These are phyloP conservation scores for Odontocerum albicorne DNA, from an alignment of 2,888 invertebrate species.

Conservation along the genomic window DNA sequence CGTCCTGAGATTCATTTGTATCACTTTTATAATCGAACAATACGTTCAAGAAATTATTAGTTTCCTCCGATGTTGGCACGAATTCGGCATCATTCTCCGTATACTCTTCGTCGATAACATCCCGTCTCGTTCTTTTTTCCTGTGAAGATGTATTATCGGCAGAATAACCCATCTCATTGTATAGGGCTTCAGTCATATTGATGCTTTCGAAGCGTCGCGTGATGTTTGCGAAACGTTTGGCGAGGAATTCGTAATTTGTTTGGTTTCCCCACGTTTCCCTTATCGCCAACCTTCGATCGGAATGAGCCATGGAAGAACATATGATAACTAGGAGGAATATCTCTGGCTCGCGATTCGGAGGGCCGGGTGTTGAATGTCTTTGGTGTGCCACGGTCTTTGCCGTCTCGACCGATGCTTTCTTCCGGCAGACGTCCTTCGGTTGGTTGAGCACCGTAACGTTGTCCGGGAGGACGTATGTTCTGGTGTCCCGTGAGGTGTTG, in stretches of 20 bases:
- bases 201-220: slow-evolving; percentile 17
- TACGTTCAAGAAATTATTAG: not conserved
- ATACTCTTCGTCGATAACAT: slow-evolving; percentile 11
- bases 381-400: not conserved
- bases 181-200: slow-evolving; percentile 27
- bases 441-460: slow-evolving; percentile 68
- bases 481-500: slow-evolving; percentile 71
- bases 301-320: slow-evolving; percentile 71
- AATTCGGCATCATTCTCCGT: slow-evolving; percentile 4
- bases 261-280: slow-evolving; percentile 71
- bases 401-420: slow-evolving; percentile 34
- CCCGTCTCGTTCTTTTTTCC: slow-evolving; percentile 20
- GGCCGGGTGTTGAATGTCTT: slow-evolving; percentile 19
- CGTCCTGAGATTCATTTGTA: not conserved
- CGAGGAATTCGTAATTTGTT: slow-evolving; percentile 44
- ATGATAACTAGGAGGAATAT: slow-evolving; percentile 72
- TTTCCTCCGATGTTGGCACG: slow-evolving; percentile 5
- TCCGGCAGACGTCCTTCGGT: slow-evolving; percentile 59
- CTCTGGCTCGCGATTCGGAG: slow-evolving; percentile 41
- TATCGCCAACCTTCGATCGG: slow-evolving; percentile 66
- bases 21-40: not conserved
- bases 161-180: slow-evolving; percentile 24
- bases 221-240: slow-evolving; percentile 22
- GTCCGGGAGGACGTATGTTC: slow-evolving; percentile 70
- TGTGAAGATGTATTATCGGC: slow-evolving; percentile 10